Base-by-base conservation (phyloP, 2,888 invertebrate genomes). In the Geophilus truncorum region DNA sequence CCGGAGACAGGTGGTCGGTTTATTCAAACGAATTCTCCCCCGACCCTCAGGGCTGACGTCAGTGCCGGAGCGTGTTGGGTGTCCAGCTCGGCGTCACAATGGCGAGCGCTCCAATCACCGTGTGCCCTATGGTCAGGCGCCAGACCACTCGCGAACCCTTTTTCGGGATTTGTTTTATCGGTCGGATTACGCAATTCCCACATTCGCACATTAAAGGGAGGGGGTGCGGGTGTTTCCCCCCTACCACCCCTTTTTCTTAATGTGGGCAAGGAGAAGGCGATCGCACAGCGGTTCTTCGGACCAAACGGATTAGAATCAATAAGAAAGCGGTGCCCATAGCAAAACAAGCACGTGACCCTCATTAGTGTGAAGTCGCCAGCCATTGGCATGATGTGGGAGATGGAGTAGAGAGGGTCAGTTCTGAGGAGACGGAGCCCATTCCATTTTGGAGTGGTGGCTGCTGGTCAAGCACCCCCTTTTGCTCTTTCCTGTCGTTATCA, bases 1-100 rank as follows among this genome's bases (percentile, higher is more conserved):
- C 70, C 70, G 70, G 70, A 70, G 70, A 70, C 70, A 70, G 70
- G 70, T 70, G 70, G 70, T 70, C 70, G 70, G 70, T 70, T 70
- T 70, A 70, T 70, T 70, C 70, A 70, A 70, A 70, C 70, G 70
- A 70, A 70, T 70, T 70, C 28, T 70, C 6, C 70, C 70, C 70
- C 70, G 40, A 78, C 36, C 45, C 78, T 30, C 30, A 30, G 78
- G 57, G 78, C 78, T 45, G 51, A 23, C 45, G 78, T 45, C 78
- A 57, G 45, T 23, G 78, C n/a, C 18, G 18, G 51, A 18, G 18
- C n/a, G n/a, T 12, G 40, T 2, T n/a, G 18, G 51, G 78, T 45
- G 57, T 51, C 51, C 78, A 78, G 18, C 51, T 18, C 45, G 51
- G 45, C 45, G 78, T 78, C 78, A 32, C 10, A 57, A 78, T 78